Base-by-base conservation (phyloP, 2,888 invertebrate genomes). In the Synergus itoensis region DNA sequence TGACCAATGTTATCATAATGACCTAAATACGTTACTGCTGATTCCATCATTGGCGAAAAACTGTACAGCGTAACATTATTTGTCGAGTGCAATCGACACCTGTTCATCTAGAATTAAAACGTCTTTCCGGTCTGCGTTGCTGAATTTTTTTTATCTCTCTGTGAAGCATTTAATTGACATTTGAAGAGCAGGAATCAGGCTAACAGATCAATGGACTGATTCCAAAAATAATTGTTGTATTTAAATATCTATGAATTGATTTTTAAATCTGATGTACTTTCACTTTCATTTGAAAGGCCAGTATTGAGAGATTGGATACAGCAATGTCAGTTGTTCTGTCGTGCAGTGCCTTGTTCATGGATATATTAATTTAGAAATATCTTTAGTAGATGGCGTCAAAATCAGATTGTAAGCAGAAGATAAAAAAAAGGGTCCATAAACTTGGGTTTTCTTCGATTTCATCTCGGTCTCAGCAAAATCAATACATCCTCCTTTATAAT, bases 311-410 rank as follows among this genome's bases (percentile, higher is more conserved):
- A 77, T 69, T 62, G 11, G 41, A 69, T 2, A 21, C 82, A 83
- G 80, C 82, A 84, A 87, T 77, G 81, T 80, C 81, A 84, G 82
- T 81, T 85, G 86, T 85, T 86, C 86, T 87, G 88, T 88, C 88
- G 88, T 89, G 88, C 91, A 91, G 91, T 91, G 91, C 91, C 91
- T 91, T 91, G 91, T 91, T 89, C 89, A 87, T 88, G 88, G 86
- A 88, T 89, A 88, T 88, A 89, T 88, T 88, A 87, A 88, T 88
- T 89, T 87, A 87, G 86, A 86, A 77, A 69, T 77, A 81, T 79
- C 57, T 48, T 45, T 62, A 40, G n/a, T 80, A 79, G 43, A 69
- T 64, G 43, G 77, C 53, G 79, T 81, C 79, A 76, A 86, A 87
- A 84, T 88, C 86, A 86, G 86, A 88, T 84, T 84, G 84, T 86